phyloP scores from a whole-genome alignment of 23 tunicate genomes.

The Ciona savignyi region DNA sequence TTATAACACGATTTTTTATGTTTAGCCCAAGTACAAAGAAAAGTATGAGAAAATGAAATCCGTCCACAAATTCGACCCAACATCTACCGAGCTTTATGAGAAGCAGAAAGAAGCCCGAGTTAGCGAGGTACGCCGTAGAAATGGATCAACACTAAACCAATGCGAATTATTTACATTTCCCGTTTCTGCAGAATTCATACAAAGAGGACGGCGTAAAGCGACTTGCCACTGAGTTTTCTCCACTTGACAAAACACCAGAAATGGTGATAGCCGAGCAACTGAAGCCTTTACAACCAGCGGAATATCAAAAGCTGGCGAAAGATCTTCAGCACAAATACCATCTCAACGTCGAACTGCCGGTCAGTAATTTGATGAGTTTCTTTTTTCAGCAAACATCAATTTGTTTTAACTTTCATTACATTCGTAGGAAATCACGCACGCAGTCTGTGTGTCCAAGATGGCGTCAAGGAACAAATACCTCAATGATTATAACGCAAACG shows the following conservation, averaged over 20 bases:
- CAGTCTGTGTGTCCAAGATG: conserved; percentile 49
- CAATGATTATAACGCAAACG: conserved; percentile 57
- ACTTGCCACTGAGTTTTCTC: conserved; percentile 34
- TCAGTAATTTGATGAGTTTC: not conserved
- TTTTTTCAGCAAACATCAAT: not conserved
- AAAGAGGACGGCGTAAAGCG: conserved; percentile 25
- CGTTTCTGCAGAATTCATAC: conserved; percentile 44
- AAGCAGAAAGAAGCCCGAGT: conserved; percentile 26
- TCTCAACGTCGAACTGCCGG: conserved; percentile 81
- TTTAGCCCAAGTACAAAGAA: conserved; percentile 53
- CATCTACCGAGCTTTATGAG: conserved; percentile 57
- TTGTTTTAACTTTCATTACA: not conserved
- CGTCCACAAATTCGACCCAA: conserved; percentile 36
- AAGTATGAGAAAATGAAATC: conserved; percentile 48
- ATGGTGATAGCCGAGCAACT: conserved; percentile 70
- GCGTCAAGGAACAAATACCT: conserved; percentile 65
- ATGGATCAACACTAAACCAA: not conserved
- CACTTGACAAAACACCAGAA: conserved; percentile 57
- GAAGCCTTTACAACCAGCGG: conserved; percentile 49
- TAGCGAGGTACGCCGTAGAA: conserved; percentile 19
- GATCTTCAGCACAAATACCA: conserved; percentile 76
- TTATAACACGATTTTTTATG: conserved; percentile 6
- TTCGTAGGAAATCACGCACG: conserved; percentile 68
- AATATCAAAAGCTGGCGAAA: conserved; percentile 61
- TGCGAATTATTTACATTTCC: not conserved